These are phyloP conservation scores for Apodemus speciosus DNA, from an alignment of 2,113 vertebrate species.

Conservation along the genomic window DNA sequence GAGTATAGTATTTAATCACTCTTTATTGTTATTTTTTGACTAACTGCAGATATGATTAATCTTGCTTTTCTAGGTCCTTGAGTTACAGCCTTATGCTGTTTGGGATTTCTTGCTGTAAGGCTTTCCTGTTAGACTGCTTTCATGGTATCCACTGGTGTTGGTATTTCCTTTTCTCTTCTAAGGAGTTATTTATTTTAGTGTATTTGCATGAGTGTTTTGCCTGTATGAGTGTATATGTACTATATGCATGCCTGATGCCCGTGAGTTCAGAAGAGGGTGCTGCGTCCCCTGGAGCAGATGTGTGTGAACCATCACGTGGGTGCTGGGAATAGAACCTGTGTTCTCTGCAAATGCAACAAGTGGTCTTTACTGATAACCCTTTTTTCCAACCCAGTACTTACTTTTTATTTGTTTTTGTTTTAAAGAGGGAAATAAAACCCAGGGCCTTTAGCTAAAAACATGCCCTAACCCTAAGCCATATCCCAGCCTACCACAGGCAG, in stretches of 20 bases:
- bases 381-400: neutral
- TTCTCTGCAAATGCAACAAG: neutral
- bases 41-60: neutral
- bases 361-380: neutral
- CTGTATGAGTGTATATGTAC: neutral
- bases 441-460: neutral
- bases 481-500: neutral
- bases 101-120: neutral
- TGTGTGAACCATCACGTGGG: too few relatives aligned
- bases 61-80: neutral
- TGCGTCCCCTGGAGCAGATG: too few relatives aligned
- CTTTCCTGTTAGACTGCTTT: neutral
- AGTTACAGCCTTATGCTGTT: neutral
- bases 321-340: neutral
- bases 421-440: neutral
- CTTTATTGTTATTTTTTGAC: neutral
- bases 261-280: too few relatives aligned
- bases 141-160: neutral
- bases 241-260: too few relatives aligned
- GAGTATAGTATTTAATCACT: neutral
- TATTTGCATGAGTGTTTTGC: neutral
- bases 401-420: neutral
- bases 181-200: neutral
- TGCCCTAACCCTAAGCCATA: neutral
- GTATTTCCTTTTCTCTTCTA: neutral